Base-by-base conservation (phyloP, 2,113 vertebrate species). In the Hippocampus barbouri region DNA sequence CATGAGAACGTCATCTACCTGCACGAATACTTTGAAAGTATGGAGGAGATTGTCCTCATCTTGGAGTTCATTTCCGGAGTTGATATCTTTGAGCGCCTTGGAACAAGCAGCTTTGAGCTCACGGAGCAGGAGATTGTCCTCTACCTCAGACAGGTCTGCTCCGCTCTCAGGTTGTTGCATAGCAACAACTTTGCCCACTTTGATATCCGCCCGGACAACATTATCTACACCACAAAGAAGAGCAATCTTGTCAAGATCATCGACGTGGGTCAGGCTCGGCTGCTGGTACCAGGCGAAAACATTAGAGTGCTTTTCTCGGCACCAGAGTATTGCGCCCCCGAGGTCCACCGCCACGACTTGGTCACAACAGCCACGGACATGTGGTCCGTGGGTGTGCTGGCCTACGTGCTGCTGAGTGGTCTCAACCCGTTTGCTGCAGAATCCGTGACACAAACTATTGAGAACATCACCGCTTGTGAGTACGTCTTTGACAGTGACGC, bases 51-150 rank as follows among this genome's bases (percentile, higher is more conserved):
- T 23, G 90, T 98, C 78, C 93, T 99, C 88, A 97, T 99, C 80
- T 98, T 95, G 90, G 97, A 99, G 84, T 99, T 99, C 80, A 93
- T 99, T 80, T 98, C 97, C 54, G 97, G 97, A 62, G 92, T 94
- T 69, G 97, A 99, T 80, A 98, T 99, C 81, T 99, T 99, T 85
- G 97, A 99, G 88, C 94, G 95, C 81, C 95, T 99, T 67, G 93
- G 94, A 68, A 95, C 93, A 71, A 77, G 91, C 85, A 95, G 91
- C 83, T 98, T 98, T 90, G 96, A 99, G 80, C 94, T 99, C 14
- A 94, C 93, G 62, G 97, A 99, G 89, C 94, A 94, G 81, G 97
- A 99, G 92, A 95, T 99, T 80, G 91, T 98, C 72, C 93, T 73
- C 59, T 99, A 99, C 0, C 45, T 98, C 64, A 94, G 92, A 83